Evolutionary conservation across 2,797 vertebrate species (phyloP), one percentile per base, ranked within the genome.

Genomic region (Eurystomus glaucurus): DNA sequence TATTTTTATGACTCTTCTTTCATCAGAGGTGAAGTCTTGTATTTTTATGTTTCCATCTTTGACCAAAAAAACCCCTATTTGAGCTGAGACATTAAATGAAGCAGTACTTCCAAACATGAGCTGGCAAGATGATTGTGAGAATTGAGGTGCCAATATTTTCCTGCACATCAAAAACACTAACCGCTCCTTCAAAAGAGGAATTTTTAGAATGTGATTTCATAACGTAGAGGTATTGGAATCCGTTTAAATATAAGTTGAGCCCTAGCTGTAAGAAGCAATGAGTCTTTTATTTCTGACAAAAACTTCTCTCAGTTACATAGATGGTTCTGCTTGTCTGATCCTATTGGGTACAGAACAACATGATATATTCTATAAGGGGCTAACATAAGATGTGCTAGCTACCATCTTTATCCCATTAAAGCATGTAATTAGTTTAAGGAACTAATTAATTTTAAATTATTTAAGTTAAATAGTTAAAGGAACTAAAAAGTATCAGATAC

Each of bases 1-100:
- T 76, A 77, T 96, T 97, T 96, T 97, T 95, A 96, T 95, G 88
- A 33, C 68, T 93, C 4, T 81, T 97, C 78, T 95, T 88, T 97
- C 68, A 95, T 94, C 80, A 52, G 43, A 83, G 75, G 35, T 96
- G 41, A 43, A 80, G 57, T 82, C 58, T 51, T 79, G 41, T 69
- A 33, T 94, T 97, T 91, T 93, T 88, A 61, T 95, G 50, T 90
- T 95, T 90, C 84, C 69, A 84, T 95, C 70, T 91, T 74, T 75
- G 55, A 88, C 39, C 2, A 57, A 88, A 93, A 87, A 76, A 45
- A 1, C 0, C 35, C 12, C 25, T 75, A 0, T 82, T 94, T 77
- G 55, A 93, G 66, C 65, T 74, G 55, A 95, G 80, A 71, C 52
- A 83, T 54, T 96, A 61, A 58, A 61, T 55, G 50, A 92, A 93